These are phyloP conservation scores for Pangasianodon hypophthalmus DNA, from an alignment of 2,113 vertebrate genomes.

Conservation along the genomic window DNA sequence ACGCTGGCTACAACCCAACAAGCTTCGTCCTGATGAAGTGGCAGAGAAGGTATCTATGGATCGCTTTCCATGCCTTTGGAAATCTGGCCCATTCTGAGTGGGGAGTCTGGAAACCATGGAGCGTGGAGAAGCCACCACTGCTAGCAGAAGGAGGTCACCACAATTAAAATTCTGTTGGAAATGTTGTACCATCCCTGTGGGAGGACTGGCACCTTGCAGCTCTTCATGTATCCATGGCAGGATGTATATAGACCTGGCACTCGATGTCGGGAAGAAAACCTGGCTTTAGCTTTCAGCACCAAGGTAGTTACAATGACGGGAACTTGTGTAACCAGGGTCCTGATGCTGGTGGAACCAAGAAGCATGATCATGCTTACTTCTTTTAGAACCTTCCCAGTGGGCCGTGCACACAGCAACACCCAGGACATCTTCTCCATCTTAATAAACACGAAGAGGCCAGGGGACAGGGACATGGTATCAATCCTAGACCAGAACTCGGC, in stretches of 20 bases:
- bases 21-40: not conserved
- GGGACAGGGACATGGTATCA: not conserved
- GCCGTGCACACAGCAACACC: not conserved
- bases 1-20: not conserved
- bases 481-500: not conserved
- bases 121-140: not conserved
- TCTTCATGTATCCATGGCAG: not conserved
- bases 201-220: not conserved
- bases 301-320: not conserved
- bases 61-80: not conserved
- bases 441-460: not conserved
- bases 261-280: not conserved
- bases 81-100: not conserved
- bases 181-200: not conserved
- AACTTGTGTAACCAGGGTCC: not conserved
- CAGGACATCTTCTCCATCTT: not conserved
- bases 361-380: not conserved
- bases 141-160: not conserved
- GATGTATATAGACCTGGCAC: not conserved
- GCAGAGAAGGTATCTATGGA: not conserved
- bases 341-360: not conserved
- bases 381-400: not conserved
- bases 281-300: not conserved
- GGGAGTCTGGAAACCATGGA: not conserved
- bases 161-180: not conserved